Evolutionary conservation across 1,140 invertebrate genomes (phyloP), one percentile per base, ranked within the genome.

Genomic region (Thaumetopoea pityocampa): DNA sequence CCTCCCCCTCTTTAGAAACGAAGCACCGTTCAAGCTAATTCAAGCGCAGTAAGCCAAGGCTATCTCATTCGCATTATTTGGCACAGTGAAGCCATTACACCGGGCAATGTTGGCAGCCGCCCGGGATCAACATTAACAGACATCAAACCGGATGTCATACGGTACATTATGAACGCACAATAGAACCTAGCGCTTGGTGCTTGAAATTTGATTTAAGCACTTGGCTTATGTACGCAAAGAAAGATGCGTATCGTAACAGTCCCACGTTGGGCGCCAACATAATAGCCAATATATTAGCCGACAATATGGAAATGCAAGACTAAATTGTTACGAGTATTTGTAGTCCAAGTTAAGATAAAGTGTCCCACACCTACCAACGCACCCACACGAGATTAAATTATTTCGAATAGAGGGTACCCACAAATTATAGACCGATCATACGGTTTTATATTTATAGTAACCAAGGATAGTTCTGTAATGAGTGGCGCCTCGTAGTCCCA

Each of bases 121-220:
- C 58, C 41, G 44, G 50, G 17, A 51, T 52, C 38, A 55, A 72
- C 67, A 73, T 74, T 76, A 70, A 68, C 65, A 62, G 64, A 42
- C 69, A 69, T 72, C 67, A 66, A 65, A 77, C 67, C 69, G 67
- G 72, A 81, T 71, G 71, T 77, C 72, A 61, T 69, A 72, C 54
- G 63, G 54, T 41, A 61, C 65, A 66, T 74, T 74, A 77, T 74
- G 62, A 72, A 77, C 55, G 55, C 54, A 76, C 66, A 74, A 80
- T 76, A 73, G 73, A 79, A 68, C 61, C 53, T 60, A 66, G 59
- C 52, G 66, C 60, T 54, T 67, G 70, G 51, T 67, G 61, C 51
- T 65, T 57, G 35, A 68, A 68, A 65, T 61, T 69, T 53, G 50
- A 45, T 46, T 51, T 46, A 43, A 52, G 36, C 12, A 8, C 12